These are phyloP conservation scores for Drosophila pectinifera DNA, from an alignment of 1,140 invertebrate species.

Conservation along the genomic window DNA sequence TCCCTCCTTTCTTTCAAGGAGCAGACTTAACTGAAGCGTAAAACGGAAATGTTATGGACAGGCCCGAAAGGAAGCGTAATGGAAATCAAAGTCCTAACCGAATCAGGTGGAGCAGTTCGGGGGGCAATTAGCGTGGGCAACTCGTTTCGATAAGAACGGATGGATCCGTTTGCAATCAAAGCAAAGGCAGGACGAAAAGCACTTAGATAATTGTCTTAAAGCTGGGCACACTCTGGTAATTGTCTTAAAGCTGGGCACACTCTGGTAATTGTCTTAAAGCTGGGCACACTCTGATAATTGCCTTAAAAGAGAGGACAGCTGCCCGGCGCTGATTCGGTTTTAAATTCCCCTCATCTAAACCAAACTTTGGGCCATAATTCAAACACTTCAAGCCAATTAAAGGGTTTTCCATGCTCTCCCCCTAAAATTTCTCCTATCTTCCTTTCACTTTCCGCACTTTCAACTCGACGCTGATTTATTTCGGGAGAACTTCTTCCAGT, in stretches of 20 bases:
- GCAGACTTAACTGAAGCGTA: slow-evolving; percentile 59
- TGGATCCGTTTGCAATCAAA: slow-evolving; percentile 62
- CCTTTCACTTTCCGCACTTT: slow-evolving; percentile 45
- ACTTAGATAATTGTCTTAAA: slow-evolving; percentile 83
- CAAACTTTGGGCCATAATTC: slow-evolving; percentile 20
- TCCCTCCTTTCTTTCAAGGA: slow-evolving; percentile 14
- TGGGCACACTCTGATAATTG: slow-evolving; percentile 25
- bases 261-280: slow-evolving; percentile 27
- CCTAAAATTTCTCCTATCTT: slow-evolving; percentile 6
- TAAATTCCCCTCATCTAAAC: slow-evolving; percentile 1
- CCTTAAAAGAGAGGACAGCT: slow-evolving; percentile 30
- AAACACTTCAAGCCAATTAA: slow-evolving; percentile 60
- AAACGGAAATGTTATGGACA: slow-evolving; percentile 76
- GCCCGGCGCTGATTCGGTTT: neutral
- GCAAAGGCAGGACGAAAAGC: slow-evolving; percentile 64
- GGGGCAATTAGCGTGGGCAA: slow-evolving; percentile 56
- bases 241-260: slow-evolving; percentile 24
- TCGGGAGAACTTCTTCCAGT: slow-evolving; percentile 30
- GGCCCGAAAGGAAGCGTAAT: slow-evolving; percentile 60
- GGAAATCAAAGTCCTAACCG: slow-evolving; percentile 71
- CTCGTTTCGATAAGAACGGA: slow-evolving; percentile 53
- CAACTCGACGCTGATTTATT: slow-evolving; percentile 35
- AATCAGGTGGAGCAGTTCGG: slow-evolving; percentile 38
- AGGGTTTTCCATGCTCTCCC: slow-evolving; percentile 30
- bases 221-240: slow-evolving; percentile 41